Evolutionary conservation across 2,113 vertebrate genomes (phyloP).

Genomic region (Ctenodactylus gundi): DNA sequence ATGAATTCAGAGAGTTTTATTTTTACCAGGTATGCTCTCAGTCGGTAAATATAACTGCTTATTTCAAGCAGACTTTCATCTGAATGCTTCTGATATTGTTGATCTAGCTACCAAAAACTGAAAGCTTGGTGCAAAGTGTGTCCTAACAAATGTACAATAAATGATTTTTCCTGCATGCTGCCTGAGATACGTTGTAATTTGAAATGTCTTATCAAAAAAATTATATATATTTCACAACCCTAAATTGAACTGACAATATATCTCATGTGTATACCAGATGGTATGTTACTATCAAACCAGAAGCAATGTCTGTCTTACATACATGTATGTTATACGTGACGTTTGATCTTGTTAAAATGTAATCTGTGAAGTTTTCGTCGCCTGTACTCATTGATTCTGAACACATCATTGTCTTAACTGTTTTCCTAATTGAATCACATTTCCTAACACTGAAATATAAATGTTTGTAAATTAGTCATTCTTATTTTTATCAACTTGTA

Average conservation of each 20-base stretch:
- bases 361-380: constrained; percentile 83
- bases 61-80: constrained; percentile 75
- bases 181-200: constrained; percentile 87
- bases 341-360: constrained; percentile 84
- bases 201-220: constrained; percentile 82
- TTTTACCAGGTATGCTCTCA: constrained; percentile 83
- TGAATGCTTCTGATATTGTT: constrained; percentile 84
- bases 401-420: constrained; percentile 84
- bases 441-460: constrained; percentile 89
- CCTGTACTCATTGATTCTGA: constrained; percentile 84
- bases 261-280: constrained; percentile 80
- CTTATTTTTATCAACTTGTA: constrained; percentile 80
- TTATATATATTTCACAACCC: constrained; percentile 81
- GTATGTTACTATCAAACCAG: constrained; percentile 82
- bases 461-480: constrained; percentile 88
- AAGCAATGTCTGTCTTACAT: constrained; percentile 83
- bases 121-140: constrained; percentile 83
- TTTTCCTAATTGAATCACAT: constrained; percentile 85
- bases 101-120: constrained; percentile 80
- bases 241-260: constrained; percentile 81
- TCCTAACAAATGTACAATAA: constrained; percentile 85
- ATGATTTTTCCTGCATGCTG: constrained; percentile 88
- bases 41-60: constrained; percentile 81
- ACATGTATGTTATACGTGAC: constrained; percentile 81
- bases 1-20: constrained; percentile 85